Conservation (phyloP, 2,888 invertebrate genomes). For the Cinara cedri region DNA sequence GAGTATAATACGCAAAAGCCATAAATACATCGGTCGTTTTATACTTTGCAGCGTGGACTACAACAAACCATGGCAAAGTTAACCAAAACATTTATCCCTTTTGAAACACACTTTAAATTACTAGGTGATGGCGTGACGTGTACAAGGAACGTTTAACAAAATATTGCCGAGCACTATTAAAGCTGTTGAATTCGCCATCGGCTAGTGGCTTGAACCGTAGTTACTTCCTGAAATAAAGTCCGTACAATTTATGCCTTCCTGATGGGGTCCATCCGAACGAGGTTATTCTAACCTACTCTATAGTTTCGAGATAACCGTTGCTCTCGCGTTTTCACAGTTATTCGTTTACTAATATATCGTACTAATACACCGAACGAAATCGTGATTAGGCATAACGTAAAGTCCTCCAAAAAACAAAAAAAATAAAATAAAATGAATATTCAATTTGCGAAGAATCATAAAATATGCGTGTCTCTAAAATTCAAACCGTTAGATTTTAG, state of each 20-base stretch:
- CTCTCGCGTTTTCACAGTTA: not conserved
- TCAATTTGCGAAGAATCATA: too few species aligned
- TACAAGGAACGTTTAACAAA: slow-evolving; percentile 17
- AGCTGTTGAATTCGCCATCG: slow-evolving; percentile 4
- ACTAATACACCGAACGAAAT: too few species aligned
- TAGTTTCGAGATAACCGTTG: not conserved
- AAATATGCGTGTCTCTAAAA: too few species aligned
- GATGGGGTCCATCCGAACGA: not conserved
- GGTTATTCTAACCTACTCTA: not conserved
- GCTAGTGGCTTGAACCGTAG: not conserved
- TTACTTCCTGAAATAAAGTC: not conserved
- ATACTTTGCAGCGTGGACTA: too few species aligned
- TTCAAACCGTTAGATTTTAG: too few species aligned
- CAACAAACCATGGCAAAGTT: too few species aligned
- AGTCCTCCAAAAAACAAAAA: too few species aligned
- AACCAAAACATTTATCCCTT: not conserved
- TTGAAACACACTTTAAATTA: slow-evolving; percentile 16
- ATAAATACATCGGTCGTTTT: too few species aligned
- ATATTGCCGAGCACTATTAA: not conserved
- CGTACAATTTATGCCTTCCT: not conserved
- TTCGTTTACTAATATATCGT: too few species aligned
- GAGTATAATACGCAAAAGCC: too few species aligned
- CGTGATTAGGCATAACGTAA: too few species aligned
- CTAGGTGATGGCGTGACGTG: slow-evolving; percentile 1
- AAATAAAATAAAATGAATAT: too few species aligned